Evolutionary conservation across 1,140 invertebrate genomes (phyloP).

Genomic region (Macrosteles quadrilineatus): DNA sequence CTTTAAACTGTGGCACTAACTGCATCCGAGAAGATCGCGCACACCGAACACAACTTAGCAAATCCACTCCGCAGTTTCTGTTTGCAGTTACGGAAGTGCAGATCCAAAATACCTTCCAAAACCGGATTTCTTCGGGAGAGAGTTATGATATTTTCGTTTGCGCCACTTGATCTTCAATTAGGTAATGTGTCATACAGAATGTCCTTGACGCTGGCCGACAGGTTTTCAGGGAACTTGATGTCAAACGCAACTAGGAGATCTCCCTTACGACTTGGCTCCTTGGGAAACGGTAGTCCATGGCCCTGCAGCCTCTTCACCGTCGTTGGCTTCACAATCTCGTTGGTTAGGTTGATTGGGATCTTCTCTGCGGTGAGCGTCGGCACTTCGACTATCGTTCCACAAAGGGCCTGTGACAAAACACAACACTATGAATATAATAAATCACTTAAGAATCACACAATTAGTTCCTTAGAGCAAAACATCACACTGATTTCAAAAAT

Average conservation of each 20-base stretch:
- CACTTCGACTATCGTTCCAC: constrained; percentile 85
- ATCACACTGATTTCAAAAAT: too few relatives aligned
- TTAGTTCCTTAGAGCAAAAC: too few relatives aligned
- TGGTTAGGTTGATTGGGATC: constrained; percentile 78
- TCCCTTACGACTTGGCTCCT: constrained; percentile 87
- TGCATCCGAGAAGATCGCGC: not conserved
- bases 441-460: too few relatives aligned
- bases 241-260: constrained; percentile 96
- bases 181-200: constrained; percentile 88
- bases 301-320: constrained; percentile 87
- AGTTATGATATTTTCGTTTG: not conserved
- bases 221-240: constrained; percentile 91
- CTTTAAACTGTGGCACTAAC: not conserved
- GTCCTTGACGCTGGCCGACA: constrained; percentile 83
- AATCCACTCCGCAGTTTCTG: not conserved
- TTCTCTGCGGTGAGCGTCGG: constrained; percentile 89
- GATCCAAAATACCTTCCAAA: constrained; percentile 9
- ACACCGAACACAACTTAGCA: constrained; percentile 12
- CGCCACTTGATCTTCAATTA: constrained; percentile 23
- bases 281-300: constrained; percentile 93
- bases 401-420: constrained; percentile 76
- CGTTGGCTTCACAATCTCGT: constrained; percentile 91
- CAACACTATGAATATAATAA: too few relatives aligned
- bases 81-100: constrained; percentile 3
- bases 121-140: constrained; percentile 15